phyloP scores from a whole-genome alignment of 2,888 invertebrate genomes.

The Harpalus rubripes region DNA sequence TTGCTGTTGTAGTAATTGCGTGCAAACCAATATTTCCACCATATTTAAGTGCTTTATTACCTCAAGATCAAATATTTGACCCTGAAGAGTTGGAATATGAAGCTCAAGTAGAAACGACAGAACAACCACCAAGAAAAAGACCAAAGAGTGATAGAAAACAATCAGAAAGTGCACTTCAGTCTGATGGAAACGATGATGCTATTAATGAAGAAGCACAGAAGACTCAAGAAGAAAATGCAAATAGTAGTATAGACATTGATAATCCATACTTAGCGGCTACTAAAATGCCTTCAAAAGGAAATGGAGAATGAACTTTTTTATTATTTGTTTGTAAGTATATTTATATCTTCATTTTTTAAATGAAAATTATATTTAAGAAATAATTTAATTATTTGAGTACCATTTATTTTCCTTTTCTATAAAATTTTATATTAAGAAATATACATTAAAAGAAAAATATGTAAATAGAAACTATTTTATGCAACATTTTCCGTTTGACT shows the following conservation, averaged over 20 bases:
- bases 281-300: constrained; percentile 75
- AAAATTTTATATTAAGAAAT: background rate
- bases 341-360: constrained; percentile 24
- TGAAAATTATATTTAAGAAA: background rate
- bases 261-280: constrained; percentile 84
- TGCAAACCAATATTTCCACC: constrained; percentile 90
- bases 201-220: constrained; percentile 76
- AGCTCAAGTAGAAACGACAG: constrained; percentile 80
- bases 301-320: constrained; percentile 22
- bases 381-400: background rate
- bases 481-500: background rate
- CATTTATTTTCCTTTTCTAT: background rate
- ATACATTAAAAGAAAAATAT: constrained; percentile 17
- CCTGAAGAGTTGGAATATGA: constrained; percentile 90
- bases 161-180: constrained; percentile 74
- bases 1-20: constrained; percentile 86
- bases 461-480: constrained; percentile 2
- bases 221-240: constrained; percentile 75
- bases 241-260: constrained; percentile 82
- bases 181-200: constrained; percentile 74
- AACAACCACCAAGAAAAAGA: constrained; percentile 74
- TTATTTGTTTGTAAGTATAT: constrained; percentile 42
- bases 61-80: constrained; percentile 96
- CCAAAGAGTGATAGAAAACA: constrained; percentile 71
- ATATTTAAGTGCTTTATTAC: constrained; percentile 91